Conservation (phyloP, 2,888 invertebrate species). For the Ormyrus thymus region DNA sequence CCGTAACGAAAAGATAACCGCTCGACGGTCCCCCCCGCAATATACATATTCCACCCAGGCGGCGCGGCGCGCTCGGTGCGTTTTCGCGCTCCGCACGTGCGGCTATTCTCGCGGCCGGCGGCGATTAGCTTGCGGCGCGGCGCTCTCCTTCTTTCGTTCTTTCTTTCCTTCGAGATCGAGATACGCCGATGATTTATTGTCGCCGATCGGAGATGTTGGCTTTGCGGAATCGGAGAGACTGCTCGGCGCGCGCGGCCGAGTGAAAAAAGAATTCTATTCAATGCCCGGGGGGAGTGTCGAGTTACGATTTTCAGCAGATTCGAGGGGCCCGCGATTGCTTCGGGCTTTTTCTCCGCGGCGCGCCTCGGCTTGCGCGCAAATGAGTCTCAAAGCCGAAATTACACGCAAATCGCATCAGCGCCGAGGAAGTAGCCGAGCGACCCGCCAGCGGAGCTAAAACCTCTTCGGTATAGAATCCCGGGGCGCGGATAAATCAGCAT, state of each 20-base stretch:
- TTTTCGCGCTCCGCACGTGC: slow-evolving; percentile 45
- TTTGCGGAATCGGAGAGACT: slow-evolving; percentile 36
- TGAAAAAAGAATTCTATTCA: neutral
- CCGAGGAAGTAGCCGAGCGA: no score
- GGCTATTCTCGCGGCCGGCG: slow-evolving; percentile 14
- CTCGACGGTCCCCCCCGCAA: slow-evolving; percentile 10
- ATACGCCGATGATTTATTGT: slow-evolving; percentile 47
- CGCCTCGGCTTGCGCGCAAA: no score
- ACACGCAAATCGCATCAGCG: no score
- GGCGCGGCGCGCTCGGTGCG: slow-evolving; percentile 24
- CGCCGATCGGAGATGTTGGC: slow-evolving; percentile 31
- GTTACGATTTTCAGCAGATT: neutral
- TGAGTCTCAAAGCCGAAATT: no score
- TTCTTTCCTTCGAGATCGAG: slow-evolving; percentile 14
- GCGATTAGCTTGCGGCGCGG: slow-evolving; percentile 49
- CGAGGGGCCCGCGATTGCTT: no score
- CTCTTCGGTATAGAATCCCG: slow-evolving; percentile 28
- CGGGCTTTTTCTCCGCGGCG: no score
- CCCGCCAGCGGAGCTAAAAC: no score
- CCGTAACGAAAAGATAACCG: slow-evolving; percentile 73
- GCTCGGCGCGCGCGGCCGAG: slow-evolving; percentile 12
- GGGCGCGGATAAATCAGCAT: slow-evolving; percentile 72
- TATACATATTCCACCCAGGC: neutral
- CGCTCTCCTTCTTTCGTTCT: slow-evolving; percentile 11
- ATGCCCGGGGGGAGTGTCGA: neutral